Percentiles rank a stretch among this genome's conserved stretches.
These are phyloP conservation scores for Parauchenoglanis ngamensis DNA, from an alignment of 2,797 vertebrate genomes.

Conservation along the genomic window DNA sequence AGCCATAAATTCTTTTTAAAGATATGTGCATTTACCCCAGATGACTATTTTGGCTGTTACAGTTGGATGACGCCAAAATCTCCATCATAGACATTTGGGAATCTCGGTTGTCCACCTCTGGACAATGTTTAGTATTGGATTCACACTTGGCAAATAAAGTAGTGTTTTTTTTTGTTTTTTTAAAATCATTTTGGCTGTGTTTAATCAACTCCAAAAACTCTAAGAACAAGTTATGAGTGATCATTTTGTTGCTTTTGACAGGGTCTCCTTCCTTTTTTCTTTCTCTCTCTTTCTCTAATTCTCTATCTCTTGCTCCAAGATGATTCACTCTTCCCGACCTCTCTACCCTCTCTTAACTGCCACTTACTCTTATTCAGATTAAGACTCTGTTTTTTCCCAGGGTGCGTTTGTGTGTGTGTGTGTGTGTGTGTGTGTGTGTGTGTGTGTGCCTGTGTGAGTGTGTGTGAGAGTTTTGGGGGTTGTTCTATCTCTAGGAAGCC, in stretches of 20 bases:
- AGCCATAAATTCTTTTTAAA: slow-evolving; percentile 16
- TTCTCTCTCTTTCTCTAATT: neutral
- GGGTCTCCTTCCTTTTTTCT: no score
- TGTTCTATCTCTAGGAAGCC: slow-evolving; percentile 30
- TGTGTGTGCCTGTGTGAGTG: slow-evolving; percentile 3
- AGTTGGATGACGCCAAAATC: neutral
- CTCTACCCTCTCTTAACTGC: slow-evolving; percentile 25
- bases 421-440: slow-evolving; percentile 15
- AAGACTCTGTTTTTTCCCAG: slow-evolving; percentile 30
- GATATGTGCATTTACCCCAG: neutral
- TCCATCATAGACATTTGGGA: neutral
- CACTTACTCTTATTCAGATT: slow-evolving; percentile 42
- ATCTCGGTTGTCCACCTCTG: neutral
- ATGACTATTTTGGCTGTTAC: slow-evolving; percentile 24
- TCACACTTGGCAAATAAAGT: slow-evolving; percentile 16
- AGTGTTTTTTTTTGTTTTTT: neutral
- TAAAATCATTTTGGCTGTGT: neutral
- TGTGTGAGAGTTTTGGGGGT: slow-evolving; percentile 6
- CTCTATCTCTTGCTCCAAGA: neutral
- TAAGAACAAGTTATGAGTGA: neutral
- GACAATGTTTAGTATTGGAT: slow-evolving; percentile 9
- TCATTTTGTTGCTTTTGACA: neutral
- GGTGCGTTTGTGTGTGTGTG: slow-evolving; percentile 9
- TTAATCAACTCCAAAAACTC: neutral
- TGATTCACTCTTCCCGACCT: slow-evolving; percentile 25